These are phyloP conservation scores for Lysandra coridon DNA, from an alignment of 2,888 invertebrate genomes.

Conservation along the genomic window DNA sequence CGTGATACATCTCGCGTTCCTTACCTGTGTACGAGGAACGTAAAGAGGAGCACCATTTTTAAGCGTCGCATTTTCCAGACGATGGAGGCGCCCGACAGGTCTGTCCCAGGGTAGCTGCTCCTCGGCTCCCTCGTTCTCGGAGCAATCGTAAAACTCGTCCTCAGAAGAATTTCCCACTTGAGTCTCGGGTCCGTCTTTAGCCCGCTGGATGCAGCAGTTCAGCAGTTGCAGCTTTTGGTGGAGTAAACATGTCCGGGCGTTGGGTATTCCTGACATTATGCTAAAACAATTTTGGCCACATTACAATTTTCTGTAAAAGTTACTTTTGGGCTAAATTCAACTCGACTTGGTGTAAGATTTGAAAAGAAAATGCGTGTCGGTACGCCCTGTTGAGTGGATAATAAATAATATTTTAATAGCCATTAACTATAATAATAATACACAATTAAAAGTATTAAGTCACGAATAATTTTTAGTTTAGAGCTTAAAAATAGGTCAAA, in stretches of 20 bases:
- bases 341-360: background rate
- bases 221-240: conserved; percentile 97
- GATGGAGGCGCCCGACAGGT: conserved; percentile 62
- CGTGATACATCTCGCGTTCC: conserved; percentile 18
- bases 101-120: conserved; percentile 69
- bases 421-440: background rate
- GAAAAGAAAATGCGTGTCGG: background rate
- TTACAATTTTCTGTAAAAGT: background rate
- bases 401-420: background rate
- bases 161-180: conserved; percentile 70
- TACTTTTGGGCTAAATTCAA: background rate
- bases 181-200: conserved; percentile 67
- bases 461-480: background rate
- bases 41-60: conserved; percentile 70
- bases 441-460: background rate
- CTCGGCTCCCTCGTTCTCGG: conserved; percentile 78
- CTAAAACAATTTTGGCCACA: conserved; percentile 72
- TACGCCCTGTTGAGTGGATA: background rate
- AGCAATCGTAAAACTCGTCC: conserved; percentile 91
- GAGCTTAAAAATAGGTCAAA: background rate
- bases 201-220: conserved; percentile 87
- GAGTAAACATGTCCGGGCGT: conserved; percentile 92
- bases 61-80: conserved; percentile 63
- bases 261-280: conserved; percentile 90
- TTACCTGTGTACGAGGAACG: conserved; percentile 70